Percentiles rank a stretch among this genome's conserved stretches.
Evolutionary conservation across 1,140 invertebrate species (phyloP).

Genomic region (Neodiprion fabricii): DNA sequence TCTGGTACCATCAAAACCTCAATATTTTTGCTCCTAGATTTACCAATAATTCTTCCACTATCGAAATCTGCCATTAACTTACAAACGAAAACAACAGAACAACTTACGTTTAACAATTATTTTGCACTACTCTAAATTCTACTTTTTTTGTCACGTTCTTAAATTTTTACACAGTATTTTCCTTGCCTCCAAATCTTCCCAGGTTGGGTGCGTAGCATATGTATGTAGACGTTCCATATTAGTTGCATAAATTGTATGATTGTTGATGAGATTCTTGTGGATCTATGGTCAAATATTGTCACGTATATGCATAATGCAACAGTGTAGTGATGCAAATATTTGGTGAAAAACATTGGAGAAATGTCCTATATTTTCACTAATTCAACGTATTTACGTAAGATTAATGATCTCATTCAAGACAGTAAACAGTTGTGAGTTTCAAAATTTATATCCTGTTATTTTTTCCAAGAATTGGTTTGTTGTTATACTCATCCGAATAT

Average conservation of each 20-base stretch:
- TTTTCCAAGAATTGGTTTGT: slow-evolving; percentile 9
- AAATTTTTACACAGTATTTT: slow-evolving; percentile 39
- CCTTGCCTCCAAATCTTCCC: slow-evolving; percentile 55
- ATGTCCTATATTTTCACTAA: too few species aligned
- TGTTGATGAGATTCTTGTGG: slow-evolving; percentile 56
- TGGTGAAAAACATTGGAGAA: slow-evolving; percentile 21
- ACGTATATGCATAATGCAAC: too few species aligned
- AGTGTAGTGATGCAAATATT: too few species aligned
- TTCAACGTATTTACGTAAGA: too few species aligned
- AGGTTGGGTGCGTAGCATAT: slow-evolving; percentile 55
- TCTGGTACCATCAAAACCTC: too few species aligned
- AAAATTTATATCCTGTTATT: background rate
- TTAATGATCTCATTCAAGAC: too few species aligned
- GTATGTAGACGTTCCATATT: slow-evolving; percentile 58
- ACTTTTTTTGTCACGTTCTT: background rate
- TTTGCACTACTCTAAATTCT: too few species aligned
- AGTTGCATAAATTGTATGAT: slow-evolving; percentile 58
- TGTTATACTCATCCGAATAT: background rate
- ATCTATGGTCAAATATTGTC: slow-evolving; percentile 32
- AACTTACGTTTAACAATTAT: too few species aligned
- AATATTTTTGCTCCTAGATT: too few species aligned
- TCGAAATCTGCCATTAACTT: background rate
- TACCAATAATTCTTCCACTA: too few species aligned
- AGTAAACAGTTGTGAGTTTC: slow-evolving; percentile 8
- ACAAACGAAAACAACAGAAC: background rate